Evolutionary conservation across 2,888 invertebrate species (phyloP).

Genomic region (Phengaris arion): DNA sequence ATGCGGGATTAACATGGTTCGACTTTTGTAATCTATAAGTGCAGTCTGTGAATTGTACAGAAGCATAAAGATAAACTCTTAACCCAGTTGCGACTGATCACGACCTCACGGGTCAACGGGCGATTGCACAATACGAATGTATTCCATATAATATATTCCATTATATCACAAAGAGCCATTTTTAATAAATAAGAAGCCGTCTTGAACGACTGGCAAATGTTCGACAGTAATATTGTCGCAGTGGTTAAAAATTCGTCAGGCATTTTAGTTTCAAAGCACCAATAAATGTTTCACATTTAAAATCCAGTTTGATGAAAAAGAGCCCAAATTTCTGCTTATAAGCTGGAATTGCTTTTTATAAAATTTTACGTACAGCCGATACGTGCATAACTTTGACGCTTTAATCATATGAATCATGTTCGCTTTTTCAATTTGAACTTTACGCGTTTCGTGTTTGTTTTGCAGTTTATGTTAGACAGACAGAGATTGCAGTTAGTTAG

Average conservation of each 20-base stretch:
- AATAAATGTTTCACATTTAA: too few relatives aligned
- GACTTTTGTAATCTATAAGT: neutral
- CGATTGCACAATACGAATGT: constrained; percentile 8
- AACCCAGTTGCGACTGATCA: neutral
- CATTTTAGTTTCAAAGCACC: too few relatives aligned
- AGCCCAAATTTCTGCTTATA: too few relatives aligned
- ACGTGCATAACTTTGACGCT: constrained; percentile 8
- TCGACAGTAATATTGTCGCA: too few relatives aligned
- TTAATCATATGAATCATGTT: constrained; percentile 12
- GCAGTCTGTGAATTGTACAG: constrained; percentile 1
- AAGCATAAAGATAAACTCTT: constrained; percentile 1
- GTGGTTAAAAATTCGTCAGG: too few relatives aligned
- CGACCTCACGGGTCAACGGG: constrained; percentile 3
- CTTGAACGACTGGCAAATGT: too few relatives aligned
- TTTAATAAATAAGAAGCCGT: too few relatives aligned
- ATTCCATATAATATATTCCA: neutral
- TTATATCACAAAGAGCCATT: neutral
- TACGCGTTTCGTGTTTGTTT: constrained; percentile 37
- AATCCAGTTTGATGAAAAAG: too few relatives aligned
- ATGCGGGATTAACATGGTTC: too few relatives aligned
- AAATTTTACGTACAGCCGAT: neutral
- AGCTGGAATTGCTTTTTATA: neutral
- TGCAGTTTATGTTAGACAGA: constrained; percentile 39
- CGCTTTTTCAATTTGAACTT: constrained; percentile 18
- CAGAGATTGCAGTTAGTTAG: constrained; percentile 50